phyloP scores from a whole-genome alignment of 2,113 vertebrate species.

The Aspiorhynchus laticeps region DNA sequence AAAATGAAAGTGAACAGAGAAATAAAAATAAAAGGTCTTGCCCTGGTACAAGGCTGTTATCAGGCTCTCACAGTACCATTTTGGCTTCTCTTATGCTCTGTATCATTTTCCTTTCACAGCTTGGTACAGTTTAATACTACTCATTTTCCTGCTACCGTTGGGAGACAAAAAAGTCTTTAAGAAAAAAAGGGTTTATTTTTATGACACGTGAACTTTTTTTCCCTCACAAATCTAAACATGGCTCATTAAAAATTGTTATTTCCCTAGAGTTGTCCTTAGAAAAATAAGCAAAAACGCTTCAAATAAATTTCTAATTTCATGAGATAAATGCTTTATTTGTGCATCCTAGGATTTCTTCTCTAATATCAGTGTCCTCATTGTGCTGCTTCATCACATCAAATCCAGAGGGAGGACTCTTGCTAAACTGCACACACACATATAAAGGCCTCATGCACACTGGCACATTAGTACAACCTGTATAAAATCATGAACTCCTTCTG shows the following conservation, averaged over 20 bases:
- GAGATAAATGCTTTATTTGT: constrained; percentile 43
- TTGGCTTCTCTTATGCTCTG: background rate
- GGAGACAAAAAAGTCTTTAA: constrained; percentile 25
- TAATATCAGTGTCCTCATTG: constrained; percentile 12
- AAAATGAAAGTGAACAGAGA: background rate
- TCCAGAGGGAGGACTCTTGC: constrained; percentile 5
- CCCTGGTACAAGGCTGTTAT: constrained; percentile 34
- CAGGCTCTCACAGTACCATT: constrained; percentile 6
- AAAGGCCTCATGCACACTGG: background rate
- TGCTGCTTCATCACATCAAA: constrained; percentile 24
- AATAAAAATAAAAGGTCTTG: constrained; percentile 21
- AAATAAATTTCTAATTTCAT: constrained; percentile 50
- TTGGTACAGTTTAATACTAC: constrained; percentile 19
- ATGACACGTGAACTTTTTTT: constrained; percentile 32
- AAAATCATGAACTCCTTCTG: background rate
- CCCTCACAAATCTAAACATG: constrained; percentile 42
- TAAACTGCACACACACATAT: background rate
- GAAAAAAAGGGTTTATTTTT: constrained; percentile 51
- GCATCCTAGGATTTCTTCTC: constrained; percentile 22
- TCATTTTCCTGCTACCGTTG: constrained; percentile 18
- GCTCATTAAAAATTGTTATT: constrained; percentile 56
- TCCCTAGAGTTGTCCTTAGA: constrained; percentile 44
- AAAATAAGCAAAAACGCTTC: constrained; percentile 47
- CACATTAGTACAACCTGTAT: background rate
- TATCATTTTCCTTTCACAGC: constrained; percentile 1